phyloP scores from a whole-genome alignment of 2,113 vertebrate genomes.

The Castor canadensis region DNA sequence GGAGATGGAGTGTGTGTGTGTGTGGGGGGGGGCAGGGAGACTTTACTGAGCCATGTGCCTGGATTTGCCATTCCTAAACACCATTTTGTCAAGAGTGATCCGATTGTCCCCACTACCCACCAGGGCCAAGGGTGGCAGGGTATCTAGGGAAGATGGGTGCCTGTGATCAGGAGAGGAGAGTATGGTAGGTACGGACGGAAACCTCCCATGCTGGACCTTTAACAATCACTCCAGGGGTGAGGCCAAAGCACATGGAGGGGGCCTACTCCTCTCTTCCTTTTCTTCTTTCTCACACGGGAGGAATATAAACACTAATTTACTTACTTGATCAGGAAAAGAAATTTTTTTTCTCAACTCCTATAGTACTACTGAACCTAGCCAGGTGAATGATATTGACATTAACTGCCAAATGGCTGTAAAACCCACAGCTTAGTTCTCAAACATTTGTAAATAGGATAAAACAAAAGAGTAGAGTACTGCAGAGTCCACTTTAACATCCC shows the following conservation, averaged over 20 bases:
- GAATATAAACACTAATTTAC: background rate
- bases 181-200: background rate
- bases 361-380: background rate
- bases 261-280: background rate
- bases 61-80: background rate
- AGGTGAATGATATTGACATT: too few relatives aligned
- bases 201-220: accelerated
- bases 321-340: background rate
- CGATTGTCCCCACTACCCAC: background rate
- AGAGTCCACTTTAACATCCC: background rate
- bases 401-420: background rate
- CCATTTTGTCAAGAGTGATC: background rate
- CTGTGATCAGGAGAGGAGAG: background rate
- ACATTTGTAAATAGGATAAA: background rate
- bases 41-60: background rate
- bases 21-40: too few relatives aligned
- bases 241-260: background rate
- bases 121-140: background rate
- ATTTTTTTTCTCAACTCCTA: background rate
- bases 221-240: background rate
- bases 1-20: too few relatives aligned
- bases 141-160: background rate
- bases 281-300: background rate
- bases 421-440: background rate
- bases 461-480: background rate